Percentiles rank a stretch among this genome's conserved stretches.
Conservation (phyloP, 2,888 invertebrate species). For the Sthenelais limicola region DNA sequence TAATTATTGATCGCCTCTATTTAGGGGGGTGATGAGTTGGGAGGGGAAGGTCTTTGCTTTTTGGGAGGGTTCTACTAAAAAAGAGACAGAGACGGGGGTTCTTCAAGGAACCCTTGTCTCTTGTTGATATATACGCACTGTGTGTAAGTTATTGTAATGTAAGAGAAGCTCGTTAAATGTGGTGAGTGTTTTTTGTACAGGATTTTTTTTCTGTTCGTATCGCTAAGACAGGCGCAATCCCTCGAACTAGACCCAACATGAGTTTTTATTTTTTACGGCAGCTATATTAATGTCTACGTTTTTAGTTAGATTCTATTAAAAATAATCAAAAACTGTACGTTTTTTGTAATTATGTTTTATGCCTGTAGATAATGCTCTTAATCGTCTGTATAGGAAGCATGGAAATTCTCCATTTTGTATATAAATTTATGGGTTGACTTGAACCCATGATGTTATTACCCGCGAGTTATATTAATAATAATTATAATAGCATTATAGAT, state of each 20-base stretch:
- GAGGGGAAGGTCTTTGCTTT: too few relatives aligned
- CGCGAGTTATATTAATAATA: too few relatives aligned
- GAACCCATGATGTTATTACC: too few relatives aligned
- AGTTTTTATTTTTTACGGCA: slow-evolving; percentile 34
- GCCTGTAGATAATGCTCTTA: too few relatives aligned
- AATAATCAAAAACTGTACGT: slow-evolving; percentile 27
- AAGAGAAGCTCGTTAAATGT: background rate
- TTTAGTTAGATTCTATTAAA: slow-evolving; percentile 34
- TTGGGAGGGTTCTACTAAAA: too few relatives aligned
- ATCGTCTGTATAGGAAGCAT: slow-evolving; percentile 8
- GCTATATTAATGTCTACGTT: slow-evolving; percentile 26
- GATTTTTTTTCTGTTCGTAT: slow-evolving; percentile 17
- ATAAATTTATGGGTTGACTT: background rate
- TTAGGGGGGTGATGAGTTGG: too few relatives aligned
- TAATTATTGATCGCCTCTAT: background rate
- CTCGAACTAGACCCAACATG: background rate
- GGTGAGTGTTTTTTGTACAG: background rate
- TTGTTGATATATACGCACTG: too few relatives aligned
- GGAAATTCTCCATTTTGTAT: slow-evolving; percentile 4
- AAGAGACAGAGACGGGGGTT: too few relatives aligned
- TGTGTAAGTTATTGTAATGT: too few relatives aligned
- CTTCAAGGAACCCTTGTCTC: too few relatives aligned
- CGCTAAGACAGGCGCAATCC: too few relatives aligned
- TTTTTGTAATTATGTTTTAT: slow-evolving; percentile 30
- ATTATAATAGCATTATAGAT: too few relatives aligned